Base-by-base conservation (phyloP, 2,888 invertebrate species). In the Polietes domitor region DNA sequence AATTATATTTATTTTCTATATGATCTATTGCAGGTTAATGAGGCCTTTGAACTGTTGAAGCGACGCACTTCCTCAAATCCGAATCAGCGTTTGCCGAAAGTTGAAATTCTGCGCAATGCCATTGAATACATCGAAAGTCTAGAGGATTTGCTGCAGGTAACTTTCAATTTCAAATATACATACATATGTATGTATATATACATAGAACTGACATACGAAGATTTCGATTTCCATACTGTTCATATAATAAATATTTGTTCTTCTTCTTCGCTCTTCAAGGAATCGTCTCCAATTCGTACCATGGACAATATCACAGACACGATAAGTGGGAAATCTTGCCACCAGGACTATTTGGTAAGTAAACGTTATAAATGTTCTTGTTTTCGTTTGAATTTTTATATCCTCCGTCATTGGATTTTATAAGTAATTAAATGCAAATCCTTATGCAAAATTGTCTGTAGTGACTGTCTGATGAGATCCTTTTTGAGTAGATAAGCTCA, bases 121-220 rank as follows among this genome's bases (percentile, higher is more conserved):
- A 99, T 99, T 90, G 99, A 99, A 89, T 99, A 99, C 91, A 99
- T 99, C 87, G 99, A 98, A 91, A 95, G 96, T 86, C 92, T 98
- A 86, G 97, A 98, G 90, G 97, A 97, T 80, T 94, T 98, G 4
- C 91, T 98, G 2, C 94, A 96, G 90, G 96, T 93, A 86, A 37
- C 41, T 47, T 24, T 32, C 3, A 32, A 32, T 32, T 32, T 7
- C 7, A 32, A 32, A 32, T 32, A 32, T 3, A 32, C 3, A n/a
- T n/a, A n/a, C n/a, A n/a, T n/a, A n/a, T n/a, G n/a, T n/a, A n/a
- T n/a, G n/a, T n/a, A n/a, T n/a, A n/a, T n/a, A n/a, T n/a, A n/a
- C n/a, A n/a, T n/a, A n/a, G n/a, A n/a, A n/a, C n/a, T n/a, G n/a
- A n/a, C n/a, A n/a, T n/a, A n/a, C n/a, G n/a, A n/a, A n/a, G n/a